Base-by-base conservation (phyloP, 2,113 vertebrate species). In the Serranochromis macrocephalus region DNA sequence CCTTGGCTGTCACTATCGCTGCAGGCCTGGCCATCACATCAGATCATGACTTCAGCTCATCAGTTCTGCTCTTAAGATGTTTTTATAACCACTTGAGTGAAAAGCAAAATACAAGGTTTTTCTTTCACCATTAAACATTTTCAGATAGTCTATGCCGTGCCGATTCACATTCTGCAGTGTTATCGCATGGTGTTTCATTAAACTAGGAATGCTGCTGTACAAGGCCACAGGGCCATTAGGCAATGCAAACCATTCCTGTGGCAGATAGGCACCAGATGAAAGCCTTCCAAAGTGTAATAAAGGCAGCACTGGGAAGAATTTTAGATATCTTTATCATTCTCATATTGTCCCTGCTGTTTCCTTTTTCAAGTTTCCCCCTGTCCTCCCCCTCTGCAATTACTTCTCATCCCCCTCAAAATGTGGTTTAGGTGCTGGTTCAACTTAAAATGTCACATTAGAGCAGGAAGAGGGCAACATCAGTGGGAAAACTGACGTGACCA, bases 181-280 rank as follows among this genome's bases (percentile, higher is more conserved):
- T 93, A 93, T 94, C 90, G 2, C 84, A 75, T 13, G 42, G 83
- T 71, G 82, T 88, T 91, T 86, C 85, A 83, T 88, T 91, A 86
- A 83, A 84, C 5, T 1, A 42, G 85, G 92, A 94, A 94, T 92
- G 92, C 24, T 24, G 26, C 36, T 86, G 80, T 21, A 63, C 78
- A 26, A 87, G 58, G 87, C 85, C 88, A 21, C 61, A 66, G 86
- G 85, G 82, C 87, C 91, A 92, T 90, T 86, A 90, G 40, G 79
- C 71, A 47, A 87, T 82, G 45, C 66, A 16, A 80, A 80, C 85
- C 87, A 83, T 94, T 90, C 91, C 55, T 87, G 68, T 79, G 84
- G 89, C 84, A 94, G 93, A 94, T 94, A 91, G 82, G 85, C 88
- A 85, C 66, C 86, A 93, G 93, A 94, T 94, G 92, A 94, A 95